Base-by-base conservation (phyloP, 2,888 invertebrate genomes). In the Carabus problematicus region DNA sequence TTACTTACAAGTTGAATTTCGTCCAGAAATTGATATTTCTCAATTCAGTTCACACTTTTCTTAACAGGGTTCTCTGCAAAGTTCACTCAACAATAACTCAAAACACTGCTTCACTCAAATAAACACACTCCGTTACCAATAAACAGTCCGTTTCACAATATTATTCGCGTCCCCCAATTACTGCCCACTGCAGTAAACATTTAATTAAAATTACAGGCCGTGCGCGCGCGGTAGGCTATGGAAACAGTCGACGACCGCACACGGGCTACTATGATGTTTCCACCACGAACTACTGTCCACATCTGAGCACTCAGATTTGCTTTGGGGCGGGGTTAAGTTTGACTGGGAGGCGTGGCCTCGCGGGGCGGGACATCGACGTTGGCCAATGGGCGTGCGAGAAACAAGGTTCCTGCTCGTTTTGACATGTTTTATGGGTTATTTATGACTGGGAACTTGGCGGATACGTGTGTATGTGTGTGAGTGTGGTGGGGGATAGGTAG, bases 341-440 rank as follows among this genome's bases (percentile, higher is more conserved):
- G n/a, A n/a, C 18, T n/a, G 8, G 64, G 71, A 76, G 77, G 77
- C 76, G 75, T 70, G 67, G 18, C 41, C 61, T 49, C 70, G 70
- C 75, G 75, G 72, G 77, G 76, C 71, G 72, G 72, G 62, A 66
- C 56, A 55, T 66, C 47, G 49, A 19, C 58, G 70, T 63, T 56
- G 74, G 72, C 80, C 76, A 80, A 80, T 80, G 77, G 74, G 74
- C 71, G 71, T 60, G 55, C 52, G 59, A 71, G 68, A 74, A 74
- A 74, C 70, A 71, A 72, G 73, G 73, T 75, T 75, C 74, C 72
- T 72, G 72, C 73, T 71, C 74, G 75, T 74, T 77, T 75, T 78
- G 79, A 79, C 77, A 75, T 75, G 77, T 75, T 77, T 78, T 77
- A 77, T 76, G 77, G 77, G 76, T 79, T 80, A 80, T 80, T 80